These are phyloP conservation scores for Cerastis rubricosa DNA, from an alignment of 2,888 invertebrate genomes.

Conservation along the genomic window DNA sequence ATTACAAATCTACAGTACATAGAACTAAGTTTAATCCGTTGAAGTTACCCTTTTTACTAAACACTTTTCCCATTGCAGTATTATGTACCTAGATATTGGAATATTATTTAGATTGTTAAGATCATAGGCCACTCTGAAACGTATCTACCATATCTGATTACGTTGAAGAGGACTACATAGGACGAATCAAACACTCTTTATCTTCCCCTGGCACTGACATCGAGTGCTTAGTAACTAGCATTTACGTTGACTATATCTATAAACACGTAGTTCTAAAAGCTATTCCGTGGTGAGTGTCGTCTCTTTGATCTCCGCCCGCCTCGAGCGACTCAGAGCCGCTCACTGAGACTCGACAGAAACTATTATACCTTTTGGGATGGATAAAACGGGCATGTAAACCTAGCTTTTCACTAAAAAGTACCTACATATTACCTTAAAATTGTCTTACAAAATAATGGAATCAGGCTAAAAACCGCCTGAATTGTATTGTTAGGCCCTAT, in stretches of 20 bases:
- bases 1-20: too few species aligned
- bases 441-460: not conserved
- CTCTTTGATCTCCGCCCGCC: conserved; percentile 57
- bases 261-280: conserved; percentile 41
- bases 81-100: too few species aligned
- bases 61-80: too few species aligned
- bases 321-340: conserved; percentile 27
- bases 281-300: conserved; percentile 37
- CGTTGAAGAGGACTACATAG: too few species aligned
- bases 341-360: not conserved
- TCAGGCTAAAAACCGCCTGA: not conserved
- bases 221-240: not conserved
- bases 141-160: too few species aligned
- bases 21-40: too few species aligned
- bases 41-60: too few species aligned
- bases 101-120: too few species aligned
- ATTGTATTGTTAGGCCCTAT: conserved; percentile 3
- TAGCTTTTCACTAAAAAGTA: not conserved
- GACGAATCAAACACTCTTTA: not conserved
- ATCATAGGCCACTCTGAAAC: too few species aligned
- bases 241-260: not conserved
- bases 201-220: not conserved
- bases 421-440: not conserved
- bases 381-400: not conserved
- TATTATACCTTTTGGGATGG: not conserved